Evolutionary conservation across 1,140 invertebrate genomes (phyloP).

Genomic region (Wiebesia pumilae): DNA sequence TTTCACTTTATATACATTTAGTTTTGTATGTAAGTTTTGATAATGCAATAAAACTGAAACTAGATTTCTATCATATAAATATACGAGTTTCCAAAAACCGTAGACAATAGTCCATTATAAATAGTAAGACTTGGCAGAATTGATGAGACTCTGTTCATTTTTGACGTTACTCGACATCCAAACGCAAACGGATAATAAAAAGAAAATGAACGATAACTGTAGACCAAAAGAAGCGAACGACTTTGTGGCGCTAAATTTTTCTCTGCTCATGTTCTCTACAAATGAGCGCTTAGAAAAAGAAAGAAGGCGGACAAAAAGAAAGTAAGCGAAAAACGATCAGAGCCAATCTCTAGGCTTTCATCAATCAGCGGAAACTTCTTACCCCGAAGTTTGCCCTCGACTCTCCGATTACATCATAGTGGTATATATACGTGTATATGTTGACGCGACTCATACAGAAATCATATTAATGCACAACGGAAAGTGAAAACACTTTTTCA

Average conservation of each 20-base stretch:
- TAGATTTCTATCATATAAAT: too few species aligned
- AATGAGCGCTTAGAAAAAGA: background rate
- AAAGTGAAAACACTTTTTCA: background rate
- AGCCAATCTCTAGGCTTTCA: constrained; percentile 21
- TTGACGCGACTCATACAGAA: background rate
- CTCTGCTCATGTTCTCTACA: background rate
- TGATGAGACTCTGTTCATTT: background rate
- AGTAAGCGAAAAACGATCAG: constrained; percentile 16
- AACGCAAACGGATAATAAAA: background rate
- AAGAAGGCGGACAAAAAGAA: background rate
- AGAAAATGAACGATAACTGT: background rate
- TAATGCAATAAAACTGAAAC: too few species aligned
- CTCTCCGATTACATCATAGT: constrained; percentile 45
- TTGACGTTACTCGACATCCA: background rate
- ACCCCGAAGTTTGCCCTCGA: constrained; percentile 57
- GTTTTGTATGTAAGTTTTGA: too few species aligned
- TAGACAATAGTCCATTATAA: background rate
- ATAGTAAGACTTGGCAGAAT: background rate
- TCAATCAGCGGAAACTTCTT: constrained; percentile 26
- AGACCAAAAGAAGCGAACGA: background rate
- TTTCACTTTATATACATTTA: too few species aligned
- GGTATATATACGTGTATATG: background rate
- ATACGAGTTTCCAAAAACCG: background rate
- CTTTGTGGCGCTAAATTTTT: background rate
- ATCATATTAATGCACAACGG: constrained; percentile 30